Evolutionary conservation across 2,797 vertebrate genomes (phyloP).

Genomic region (Gymnoscopelus microlampas): DNA sequence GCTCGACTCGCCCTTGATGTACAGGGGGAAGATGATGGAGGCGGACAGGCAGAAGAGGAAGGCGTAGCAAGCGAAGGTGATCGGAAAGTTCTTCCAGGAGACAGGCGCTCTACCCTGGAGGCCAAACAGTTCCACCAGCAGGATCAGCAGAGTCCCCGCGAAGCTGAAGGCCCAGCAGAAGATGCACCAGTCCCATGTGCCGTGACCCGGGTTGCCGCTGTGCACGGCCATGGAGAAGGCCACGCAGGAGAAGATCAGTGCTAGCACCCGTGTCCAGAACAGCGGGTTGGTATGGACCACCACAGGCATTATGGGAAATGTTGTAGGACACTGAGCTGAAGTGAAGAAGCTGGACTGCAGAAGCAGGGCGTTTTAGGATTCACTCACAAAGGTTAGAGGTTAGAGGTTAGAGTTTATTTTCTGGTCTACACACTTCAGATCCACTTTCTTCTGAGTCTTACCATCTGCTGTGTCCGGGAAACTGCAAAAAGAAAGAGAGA

Average conservation of each 20-base stretch:
- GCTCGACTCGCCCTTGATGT: conserved; percentile 66
- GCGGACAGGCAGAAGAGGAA: conserved; percentile 89
- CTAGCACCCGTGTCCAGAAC: conserved; percentile 85
- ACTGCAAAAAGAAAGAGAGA: conserved; percentile 33
- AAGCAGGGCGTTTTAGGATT: neutral
- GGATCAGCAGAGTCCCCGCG: conserved; percentile 83
- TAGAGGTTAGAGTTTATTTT: conserved; percentile 9
- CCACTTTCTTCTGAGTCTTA: conserved; percentile 26
- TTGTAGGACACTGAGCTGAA: neutral
- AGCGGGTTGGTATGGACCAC: conserved; percentile 79
- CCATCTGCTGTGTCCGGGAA: conserved; percentile 6
- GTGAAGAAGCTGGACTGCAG: neutral
- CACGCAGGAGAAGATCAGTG: conserved; percentile 84
- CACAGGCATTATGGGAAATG: conserved; percentile 68
- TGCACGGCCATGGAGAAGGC: conserved; percentile 88
- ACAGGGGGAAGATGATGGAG: conserved; percentile 90
- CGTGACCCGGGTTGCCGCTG: conserved; percentile 27
- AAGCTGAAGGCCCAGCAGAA: conserved; percentile 94
- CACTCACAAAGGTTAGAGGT: neutral
- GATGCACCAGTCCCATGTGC: conserved; percentile 87
- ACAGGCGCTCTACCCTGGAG: conserved; percentile 85
- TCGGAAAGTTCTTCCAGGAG: conserved; percentile 94
- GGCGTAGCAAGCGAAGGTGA: conserved; percentile 90
- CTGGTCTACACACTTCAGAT: neutral
- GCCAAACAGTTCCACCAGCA: conserved; percentile 86